Base-by-base conservation (phyloP, 2,888 invertebrate species). In the Patella ulyssiponensis region DNA sequence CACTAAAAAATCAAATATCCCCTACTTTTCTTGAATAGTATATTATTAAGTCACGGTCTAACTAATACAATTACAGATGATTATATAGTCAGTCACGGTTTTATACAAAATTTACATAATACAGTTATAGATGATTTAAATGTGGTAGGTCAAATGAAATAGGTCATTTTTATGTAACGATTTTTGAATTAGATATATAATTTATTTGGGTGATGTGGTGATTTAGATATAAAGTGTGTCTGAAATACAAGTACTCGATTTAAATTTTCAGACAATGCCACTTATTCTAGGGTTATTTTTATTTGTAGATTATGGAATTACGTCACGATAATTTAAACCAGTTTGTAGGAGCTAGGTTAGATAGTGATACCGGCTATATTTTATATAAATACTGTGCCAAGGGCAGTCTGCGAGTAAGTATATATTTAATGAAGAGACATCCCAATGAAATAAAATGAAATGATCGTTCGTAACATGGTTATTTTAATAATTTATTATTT, bases 241-340 rank as follows among this genome's bases (percentile, higher is more conserved):
- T 44, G 4, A 44, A 44, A 44, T 44, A 44, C 7, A 44, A 7
- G 9, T 1, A 44, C 9, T 33, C 33, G 5, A 33, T 33, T 33
- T 4, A 0, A 33, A 33, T 33, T 33, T 33, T 27, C 5, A 33
- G 7, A 33, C 33, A 33, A 33, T 33, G 33, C 0, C 33, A 44
- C 9, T 44, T 44, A 44, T 44, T 44, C 9, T 9, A 9, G 2
- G 27, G 44, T 44, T 33, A 0, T 54, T 69, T 23, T 69, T 52
- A 44, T 69, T 76, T 82, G n/a, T 88, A 97, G 97, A 95, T 97
- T 93, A 93, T 96, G 80, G 95, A 96, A 90, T 94, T 96, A 0
- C 94, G 96, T 0, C 96, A 97, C 88, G 96, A 97, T 91, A 97
- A 97, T 89, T 92, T 97, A 33, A 95, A 95, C 14, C 94, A 95